Conservation (phyloP, 2,888 invertebrate genomes). For the Quadroppia sp. region DNA sequence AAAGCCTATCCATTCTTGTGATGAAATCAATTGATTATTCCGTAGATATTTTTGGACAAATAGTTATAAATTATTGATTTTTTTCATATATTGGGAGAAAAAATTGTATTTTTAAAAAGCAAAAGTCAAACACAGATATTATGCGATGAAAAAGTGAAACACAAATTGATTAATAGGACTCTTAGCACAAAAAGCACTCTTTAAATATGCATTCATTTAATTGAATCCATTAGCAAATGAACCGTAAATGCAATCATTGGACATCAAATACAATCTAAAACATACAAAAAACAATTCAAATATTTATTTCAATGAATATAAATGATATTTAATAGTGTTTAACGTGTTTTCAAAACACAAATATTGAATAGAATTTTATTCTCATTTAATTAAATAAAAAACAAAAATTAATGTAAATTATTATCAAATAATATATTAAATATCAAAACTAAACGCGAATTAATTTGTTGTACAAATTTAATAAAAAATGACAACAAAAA, state of each 20-base stretch:
- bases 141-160: background rate
- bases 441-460: too few species aligned
- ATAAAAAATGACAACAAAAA: too few species aligned
- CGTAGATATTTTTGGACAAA: background rate
- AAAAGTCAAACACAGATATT: background rate
- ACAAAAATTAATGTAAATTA: too few species aligned
- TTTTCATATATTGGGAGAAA: background rate
- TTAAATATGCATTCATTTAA: background rate
- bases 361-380: background rate
- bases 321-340: background rate
- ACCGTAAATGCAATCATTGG: background rate
- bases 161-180: background rate
- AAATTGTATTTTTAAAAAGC: background rate
- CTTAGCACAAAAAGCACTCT: background rate
- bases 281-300: background rate
- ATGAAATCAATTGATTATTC: background rate
- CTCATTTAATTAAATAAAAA: too few species aligned
- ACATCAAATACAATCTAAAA: background rate
- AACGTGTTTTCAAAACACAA: background rate
- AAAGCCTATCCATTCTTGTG: background rate
- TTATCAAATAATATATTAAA: too few species aligned
- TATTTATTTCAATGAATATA: background rate
- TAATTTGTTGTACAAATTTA: too few species aligned
- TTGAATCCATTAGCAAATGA: constrained; percentile 1
- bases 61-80: background rate